phyloP scores from a whole-genome alignment of 2,797 vertebrate species.

The Cyclura pinguis region DNA sequence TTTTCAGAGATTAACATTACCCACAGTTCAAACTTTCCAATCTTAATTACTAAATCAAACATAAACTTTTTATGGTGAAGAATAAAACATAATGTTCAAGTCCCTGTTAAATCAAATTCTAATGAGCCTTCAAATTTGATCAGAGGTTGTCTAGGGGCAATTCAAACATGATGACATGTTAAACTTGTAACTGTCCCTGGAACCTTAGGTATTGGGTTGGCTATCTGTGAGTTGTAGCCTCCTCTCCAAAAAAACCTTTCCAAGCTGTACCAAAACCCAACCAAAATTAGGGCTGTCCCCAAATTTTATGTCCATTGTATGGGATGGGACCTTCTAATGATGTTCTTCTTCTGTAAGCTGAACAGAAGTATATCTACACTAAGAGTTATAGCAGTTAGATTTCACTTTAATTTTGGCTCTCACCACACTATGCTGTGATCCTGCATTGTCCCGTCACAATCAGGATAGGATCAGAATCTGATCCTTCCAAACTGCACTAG shows the following conservation, averaged over 20 bases:
- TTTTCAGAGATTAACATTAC: neutral
- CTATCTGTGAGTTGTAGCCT: no score
- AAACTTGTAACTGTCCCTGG: neutral
- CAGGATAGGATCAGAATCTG: no score
- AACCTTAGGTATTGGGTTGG: no score
- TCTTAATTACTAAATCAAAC: constrained; percentile 31
- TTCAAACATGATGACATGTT: neutral
- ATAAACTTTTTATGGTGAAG: constrained; percentile 4
- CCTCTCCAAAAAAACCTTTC: no score
- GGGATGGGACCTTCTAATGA: neutral
- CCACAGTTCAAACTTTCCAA: constrained; percentile 14
- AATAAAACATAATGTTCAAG: neutral
- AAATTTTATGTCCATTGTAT: neutral
- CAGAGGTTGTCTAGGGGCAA: neutral
- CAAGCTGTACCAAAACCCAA: neutral
- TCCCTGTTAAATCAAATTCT: constrained; percentile 19
- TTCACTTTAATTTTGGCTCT: no score
- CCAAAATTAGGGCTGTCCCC: neutral
- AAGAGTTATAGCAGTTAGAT: no score
- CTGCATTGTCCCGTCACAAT: no score
- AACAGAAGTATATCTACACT: neutral
- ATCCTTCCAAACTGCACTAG: no score
- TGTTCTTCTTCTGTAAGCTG: neutral
- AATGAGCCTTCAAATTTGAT: constrained; percentile 2
- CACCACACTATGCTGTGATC: no score